Percentiles rank a stretch among this genome's conserved stretches.
Conservation (phyloP, 2,113 vertebrate genomes). For the Xiphophorus hellerii region DNA sequence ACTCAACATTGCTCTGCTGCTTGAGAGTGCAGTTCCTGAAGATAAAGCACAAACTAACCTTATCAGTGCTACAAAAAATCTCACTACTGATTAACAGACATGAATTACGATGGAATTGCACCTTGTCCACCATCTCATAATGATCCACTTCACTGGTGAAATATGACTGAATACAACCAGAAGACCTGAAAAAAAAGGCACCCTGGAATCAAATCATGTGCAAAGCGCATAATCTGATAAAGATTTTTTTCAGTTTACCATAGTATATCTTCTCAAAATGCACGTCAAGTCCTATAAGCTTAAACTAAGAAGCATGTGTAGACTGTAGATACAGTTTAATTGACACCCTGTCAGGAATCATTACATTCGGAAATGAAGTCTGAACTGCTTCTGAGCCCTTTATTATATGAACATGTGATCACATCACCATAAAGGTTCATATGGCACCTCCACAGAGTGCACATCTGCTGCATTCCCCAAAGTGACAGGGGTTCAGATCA, state of each 20-base stretch:
- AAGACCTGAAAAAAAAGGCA: background rate
- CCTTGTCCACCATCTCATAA: background rate
- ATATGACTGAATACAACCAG: background rate
- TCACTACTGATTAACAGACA: background rate
- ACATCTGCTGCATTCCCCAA: background rate
- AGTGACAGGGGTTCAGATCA: conserved; percentile 13
- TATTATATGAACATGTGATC: conserved; percentile 21
- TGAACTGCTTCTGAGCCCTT: conserved; percentile 15
- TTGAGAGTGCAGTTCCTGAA: no score
- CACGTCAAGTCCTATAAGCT: no score
- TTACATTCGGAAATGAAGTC: conserved; percentile 1
- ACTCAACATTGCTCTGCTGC: no score
- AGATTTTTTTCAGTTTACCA: background rate
- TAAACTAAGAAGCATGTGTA: background rate
- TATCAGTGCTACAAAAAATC: no score
- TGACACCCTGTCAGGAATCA: conserved; percentile 14
- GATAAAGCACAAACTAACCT: no score
- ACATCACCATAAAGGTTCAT: background rate
- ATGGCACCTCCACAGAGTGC: background rate
- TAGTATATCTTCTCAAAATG: no score
- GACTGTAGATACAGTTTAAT: conserved; percentile 16
- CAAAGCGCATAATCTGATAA: background rate
- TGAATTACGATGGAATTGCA: background rate
- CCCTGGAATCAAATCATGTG: background rate
- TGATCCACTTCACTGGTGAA: background rate